Percentiles rank a stretch among this genome's conserved stretches.
Evolutionary conservation across 2,113 vertebrate species (phyloP).

Genomic region (Odocoileus hemionus): DNA sequence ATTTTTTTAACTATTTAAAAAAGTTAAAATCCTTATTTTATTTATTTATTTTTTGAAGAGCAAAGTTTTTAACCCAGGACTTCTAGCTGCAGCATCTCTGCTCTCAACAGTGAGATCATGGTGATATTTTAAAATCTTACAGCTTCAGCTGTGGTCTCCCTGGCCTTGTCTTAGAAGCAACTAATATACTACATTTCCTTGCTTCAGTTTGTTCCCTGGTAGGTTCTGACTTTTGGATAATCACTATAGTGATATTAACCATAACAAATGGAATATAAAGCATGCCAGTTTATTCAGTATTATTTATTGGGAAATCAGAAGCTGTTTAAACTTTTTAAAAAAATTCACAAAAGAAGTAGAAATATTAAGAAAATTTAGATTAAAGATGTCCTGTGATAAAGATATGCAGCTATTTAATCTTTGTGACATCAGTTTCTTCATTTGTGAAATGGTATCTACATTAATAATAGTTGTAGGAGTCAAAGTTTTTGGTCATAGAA

Average conservation of each 20-base stretch:
- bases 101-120: neutral
- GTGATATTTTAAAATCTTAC: neutral
- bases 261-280: neutral
- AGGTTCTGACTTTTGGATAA: neutral
- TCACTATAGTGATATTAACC: neutral
- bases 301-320: neutral
- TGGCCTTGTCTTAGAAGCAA: neutral
- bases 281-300: neutral
- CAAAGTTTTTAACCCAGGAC: neutral
- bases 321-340: neutral
- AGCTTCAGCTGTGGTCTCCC: neutral
- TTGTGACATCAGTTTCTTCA: neutral
- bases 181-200: neutral
- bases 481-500: neutral
- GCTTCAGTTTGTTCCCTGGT: neutral
- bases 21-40: neutral
- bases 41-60: neutral
- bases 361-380: neutral
- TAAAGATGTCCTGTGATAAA: neutral
- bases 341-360: neutral
- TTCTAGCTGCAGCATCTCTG: neutral
- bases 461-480: neutral
- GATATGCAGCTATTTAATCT: neutral
- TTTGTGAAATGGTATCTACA: neutral
- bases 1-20: neutral